Conservation (phyloP, 1,140 invertebrate genomes). For the Phortica variegata region DNA sequence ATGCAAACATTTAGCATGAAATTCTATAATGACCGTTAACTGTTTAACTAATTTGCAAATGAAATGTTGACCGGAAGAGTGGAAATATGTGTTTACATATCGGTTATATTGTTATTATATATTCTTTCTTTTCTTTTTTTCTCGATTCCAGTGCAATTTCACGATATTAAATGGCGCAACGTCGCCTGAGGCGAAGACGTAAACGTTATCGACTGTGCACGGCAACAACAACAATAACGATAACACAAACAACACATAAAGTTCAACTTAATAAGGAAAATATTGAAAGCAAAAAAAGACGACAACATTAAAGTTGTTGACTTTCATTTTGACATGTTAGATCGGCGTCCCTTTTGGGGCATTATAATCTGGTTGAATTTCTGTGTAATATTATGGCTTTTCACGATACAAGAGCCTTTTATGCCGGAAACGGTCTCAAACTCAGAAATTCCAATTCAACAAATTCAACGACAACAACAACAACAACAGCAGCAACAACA, state of each 20-base stretch:
- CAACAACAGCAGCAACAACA: background rate
- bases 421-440: conserved; percentile 7
- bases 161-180: conserved; percentile 42
- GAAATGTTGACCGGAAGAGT: background rate
- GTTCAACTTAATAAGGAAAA: too few relatives aligned
- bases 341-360: conserved; percentile 45
- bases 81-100: background rate
- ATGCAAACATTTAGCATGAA: conserved; percentile 10
- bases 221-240: background rate
- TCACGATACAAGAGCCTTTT: conserved; percentile 35
- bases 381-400: conserved; percentile 46
- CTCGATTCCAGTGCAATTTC: conserved; percentile 24
- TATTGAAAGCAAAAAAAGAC: conserved; percentile 6
- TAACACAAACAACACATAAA: conserved; percentile 3
- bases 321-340: conserved; percentile 27
- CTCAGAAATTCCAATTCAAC: background rate
- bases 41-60: conserved; percentile 5
- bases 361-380: conserved; percentile 46
- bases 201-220: conserved; percentile 14
- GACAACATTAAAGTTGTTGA: background rate
- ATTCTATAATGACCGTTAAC: conserved; percentile 1
- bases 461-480: background rate
- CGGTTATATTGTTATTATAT: conserved; percentile 1
- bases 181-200: conserved; percentile 30
- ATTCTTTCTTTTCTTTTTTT: conserved; percentile 1